phyloP scores from a whole-genome alignment of 2,888 invertebrate genomes.

The Xestia sexstrigata region DNA sequence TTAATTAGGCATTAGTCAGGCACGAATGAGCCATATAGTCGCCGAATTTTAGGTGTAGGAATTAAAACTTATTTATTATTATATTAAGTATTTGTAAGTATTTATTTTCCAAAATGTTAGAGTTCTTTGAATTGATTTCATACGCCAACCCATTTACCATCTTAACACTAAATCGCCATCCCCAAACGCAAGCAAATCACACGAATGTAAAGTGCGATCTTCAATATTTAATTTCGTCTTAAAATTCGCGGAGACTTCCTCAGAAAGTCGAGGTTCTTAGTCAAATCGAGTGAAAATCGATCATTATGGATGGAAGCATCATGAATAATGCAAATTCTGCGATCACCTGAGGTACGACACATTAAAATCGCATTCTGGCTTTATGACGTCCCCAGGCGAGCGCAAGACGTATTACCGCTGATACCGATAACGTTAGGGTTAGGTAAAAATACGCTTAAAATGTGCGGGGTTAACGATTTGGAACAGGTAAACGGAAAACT shows the following conservation, averaged over 20 bases:
- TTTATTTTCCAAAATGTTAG: background rate
- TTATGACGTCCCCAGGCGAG: constrained; percentile 73
- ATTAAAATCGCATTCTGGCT: constrained; percentile 84
- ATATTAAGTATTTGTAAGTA: no score
- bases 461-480: constrained; percentile 38
- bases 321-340: constrained; percentile 83
- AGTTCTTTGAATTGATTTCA: background rate
- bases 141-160: background rate
- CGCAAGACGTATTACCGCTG: constrained; percentile 69
- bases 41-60: no score
- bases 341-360: constrained; percentile 82
- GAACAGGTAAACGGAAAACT: constrained; percentile 26
- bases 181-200: constrained; percentile 20
- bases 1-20: no score
- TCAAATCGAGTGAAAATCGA: constrained; percentile 67
- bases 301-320: constrained; percentile 66
- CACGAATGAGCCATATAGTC: no score
- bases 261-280: constrained; percentile 57
- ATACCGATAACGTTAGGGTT: constrained; percentile 70
- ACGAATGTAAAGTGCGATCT: constrained; percentile 28
- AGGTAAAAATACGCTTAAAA: constrained; percentile 57
- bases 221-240: constrained; percentile 67
- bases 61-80: no score
- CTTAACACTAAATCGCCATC: constrained; percentile 1
- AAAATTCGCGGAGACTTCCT: constrained; percentile 55